Evolutionary conservation across 2,797 vertebrate species (phyloP), one percentile per base, ranked within the genome.

Genomic region (Lithobates pipiens): DNA sequence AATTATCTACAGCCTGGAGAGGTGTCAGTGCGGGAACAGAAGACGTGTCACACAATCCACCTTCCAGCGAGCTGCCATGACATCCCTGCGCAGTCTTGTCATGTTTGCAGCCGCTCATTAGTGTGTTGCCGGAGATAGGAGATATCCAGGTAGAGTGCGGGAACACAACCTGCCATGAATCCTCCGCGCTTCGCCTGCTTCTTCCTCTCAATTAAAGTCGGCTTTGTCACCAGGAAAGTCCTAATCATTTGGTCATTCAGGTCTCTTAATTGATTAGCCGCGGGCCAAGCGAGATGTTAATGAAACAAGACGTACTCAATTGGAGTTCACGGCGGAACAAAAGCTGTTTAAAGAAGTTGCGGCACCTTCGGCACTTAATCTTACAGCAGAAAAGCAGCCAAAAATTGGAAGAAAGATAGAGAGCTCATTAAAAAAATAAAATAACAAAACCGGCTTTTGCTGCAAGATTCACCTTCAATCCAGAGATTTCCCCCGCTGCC

Each of bases 91-190:
- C 89, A 72, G 86, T 46, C 87, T 89, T 82, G 87, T 88, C 84
- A 18, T 29, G 87, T 89, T 89, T 88, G 71, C 42, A 88, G 76
- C 25, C 67, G 74, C 92, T 93, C 89, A 91, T 93, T 93, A 94
- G 34, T 27, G 44, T 68, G 25, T 25, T n/a, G 44, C 34, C 15
- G 78, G 77, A 68, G 36, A 3, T n/a, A 39, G 34, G 18, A 8
- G 5, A 25, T 11, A 10, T 25, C 4, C 21, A 42, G 39, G 69
- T n/a, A n/a, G 5, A 29, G 72, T 57, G 16, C 67, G 27, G 36
- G 25, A 9, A 36, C 57, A 5, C 21, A 39, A 18, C 34, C 63
- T 67, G 71, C 67, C 46, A 63, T 27, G 65, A 57, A 21, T 46
- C 54, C 80, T 84, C 74, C 61, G 13, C 50, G 50, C 54, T 67